Evolutionary conservation across 2,888 invertebrate species (phyloP), one percentile per base, ranked within the genome.

Genomic region (Andricus curvator): DNA sequence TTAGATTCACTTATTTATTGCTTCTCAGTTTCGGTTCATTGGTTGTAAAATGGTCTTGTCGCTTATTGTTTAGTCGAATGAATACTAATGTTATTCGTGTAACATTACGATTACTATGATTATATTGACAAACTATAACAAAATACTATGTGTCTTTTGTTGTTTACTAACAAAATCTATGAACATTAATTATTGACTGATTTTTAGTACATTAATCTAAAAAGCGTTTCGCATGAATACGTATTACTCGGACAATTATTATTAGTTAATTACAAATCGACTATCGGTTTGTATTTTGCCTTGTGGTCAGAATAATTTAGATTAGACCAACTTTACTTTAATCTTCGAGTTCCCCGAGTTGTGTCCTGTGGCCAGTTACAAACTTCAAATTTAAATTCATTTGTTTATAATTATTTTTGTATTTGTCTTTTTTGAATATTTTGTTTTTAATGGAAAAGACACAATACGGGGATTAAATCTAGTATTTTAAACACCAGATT

Each of bases 1-100:
- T 67, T 25, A 25, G n/a, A 62, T 66, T 66, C n/a, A 67, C 4
- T 67, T 67, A 67, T 67, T 67, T 67, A 67, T 67, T 67, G 67
- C 41, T 67, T 41, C 4, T 37, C 33, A 67, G n/a, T n/a, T 62
- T 15, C 9, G 67, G 33, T 41, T 67, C 41, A n/a, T 41, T 67
- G 37, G 20, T n/a, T 67, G 67, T n/a, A n/a, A 67, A 22, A 67
- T n/a, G n/a, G n/a, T 66, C 29, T 67, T 33, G 41, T 20, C 66
- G 20, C 29, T 65, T 65, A 33, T 65, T 65, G 15, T 37, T 65
- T 65, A 65, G 29, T 67, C 13, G 11, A 41, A 41, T 5, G 13
- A n/a, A 13, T 37, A 62, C 17, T 62, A 62, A 62, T 62, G 25
- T 62, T 25, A 62, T 62, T 22, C 22, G 13, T 41, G 41, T 67